These are phyloP conservation scores for Berghia stephanieae DNA, from an alignment of 1,140 invertebrate genomes.

Conservation along the genomic window DNA sequence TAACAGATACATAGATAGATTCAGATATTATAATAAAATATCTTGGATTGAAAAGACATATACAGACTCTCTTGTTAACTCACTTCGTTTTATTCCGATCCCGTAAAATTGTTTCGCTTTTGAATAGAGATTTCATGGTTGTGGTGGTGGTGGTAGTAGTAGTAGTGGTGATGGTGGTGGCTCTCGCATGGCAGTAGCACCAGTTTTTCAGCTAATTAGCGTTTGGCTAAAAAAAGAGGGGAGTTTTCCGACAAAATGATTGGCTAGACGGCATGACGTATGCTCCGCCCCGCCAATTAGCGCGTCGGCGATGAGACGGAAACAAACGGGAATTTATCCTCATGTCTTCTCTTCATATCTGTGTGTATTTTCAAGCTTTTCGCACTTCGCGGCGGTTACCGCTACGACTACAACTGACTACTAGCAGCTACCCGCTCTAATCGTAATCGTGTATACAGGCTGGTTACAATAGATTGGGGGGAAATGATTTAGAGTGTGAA, in stretches of 20 bases:
- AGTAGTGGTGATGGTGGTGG: too few species aligned
- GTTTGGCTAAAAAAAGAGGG: too few species aligned
- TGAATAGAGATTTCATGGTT: too few species aligned
- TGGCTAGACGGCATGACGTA: slow-evolving; percentile 7
- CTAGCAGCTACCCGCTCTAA: not conserved
- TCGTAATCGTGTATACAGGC: not conserved
- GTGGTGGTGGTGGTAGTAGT: too few species aligned
- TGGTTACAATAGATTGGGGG: not conserved
- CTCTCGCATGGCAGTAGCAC: too few species aligned
- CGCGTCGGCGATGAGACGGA: not conserved
- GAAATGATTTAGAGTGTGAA: not conserved
- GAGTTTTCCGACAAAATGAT: not conserved
- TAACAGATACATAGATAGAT: too few species aligned
- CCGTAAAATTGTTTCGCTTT: too few species aligned
- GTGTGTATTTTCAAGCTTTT: not conserved
- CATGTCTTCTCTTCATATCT: not conserved
- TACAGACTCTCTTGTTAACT: too few species aligned
- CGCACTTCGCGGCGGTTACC: not conserved
- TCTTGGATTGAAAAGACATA: too few species aligned
- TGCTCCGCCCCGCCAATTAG: slow-evolving; percentile 16
- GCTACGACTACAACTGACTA: not conserved
- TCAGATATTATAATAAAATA: too few species aligned
- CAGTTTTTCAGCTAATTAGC: too few species aligned
- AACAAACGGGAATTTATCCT: not conserved
- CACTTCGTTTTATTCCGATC: too few species aligned